phyloP scores from a whole-genome alignment of 2,888 invertebrate genomes.

The Neoascia interrupta region DNA sequence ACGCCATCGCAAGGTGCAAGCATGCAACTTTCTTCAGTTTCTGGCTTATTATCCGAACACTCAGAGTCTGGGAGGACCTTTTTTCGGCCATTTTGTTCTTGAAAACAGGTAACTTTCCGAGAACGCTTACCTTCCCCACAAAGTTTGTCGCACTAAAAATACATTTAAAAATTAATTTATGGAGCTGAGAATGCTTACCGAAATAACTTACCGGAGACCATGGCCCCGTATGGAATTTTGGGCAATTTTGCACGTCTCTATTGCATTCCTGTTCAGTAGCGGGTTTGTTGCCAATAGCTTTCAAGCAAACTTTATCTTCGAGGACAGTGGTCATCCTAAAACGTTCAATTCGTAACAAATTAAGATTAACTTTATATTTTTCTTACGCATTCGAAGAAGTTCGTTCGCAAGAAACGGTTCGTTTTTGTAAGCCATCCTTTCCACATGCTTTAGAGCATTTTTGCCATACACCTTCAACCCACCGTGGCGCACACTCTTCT shows the following conservation, averaged over 20 bases:
- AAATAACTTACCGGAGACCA: conserved; percentile 91
- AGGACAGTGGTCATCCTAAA: conserved; percentile 84
- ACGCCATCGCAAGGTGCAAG: conserved; percentile 93
- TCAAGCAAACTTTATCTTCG: conserved; percentile 87
- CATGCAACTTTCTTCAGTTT: conserved; percentile 85
- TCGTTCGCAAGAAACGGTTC: conserved; percentile 90
- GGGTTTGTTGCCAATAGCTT: conserved; percentile 86
- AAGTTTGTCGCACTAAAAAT: conserved; percentile 88
- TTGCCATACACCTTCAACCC: conserved; percentile 90
- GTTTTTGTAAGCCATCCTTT: conserved; percentile 84
- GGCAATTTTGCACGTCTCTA: conserved; percentile 86
- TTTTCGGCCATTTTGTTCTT: conserved; percentile 83
- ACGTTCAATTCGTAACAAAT: neutral
- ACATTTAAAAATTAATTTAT: neutral
- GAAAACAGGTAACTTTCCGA: conserved; percentile 89
- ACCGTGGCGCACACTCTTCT: conserved; percentile 89
- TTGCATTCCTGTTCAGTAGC: conserved; percentile 87
- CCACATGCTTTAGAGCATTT: conserved; percentile 92
- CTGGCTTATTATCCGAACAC: conserved; percentile 86
- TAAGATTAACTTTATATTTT: neutral
- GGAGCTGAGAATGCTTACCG: neutral
- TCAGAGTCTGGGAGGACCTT: conserved; percentile 85
- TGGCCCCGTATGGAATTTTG: conserved; percentile 91
- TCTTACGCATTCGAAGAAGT: conserved; percentile 85
- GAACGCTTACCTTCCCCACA: conserved; percentile 93